Base-by-base conservation (phyloP, 1,140 invertebrate genomes). In the Drosophila littoralis region DNA sequence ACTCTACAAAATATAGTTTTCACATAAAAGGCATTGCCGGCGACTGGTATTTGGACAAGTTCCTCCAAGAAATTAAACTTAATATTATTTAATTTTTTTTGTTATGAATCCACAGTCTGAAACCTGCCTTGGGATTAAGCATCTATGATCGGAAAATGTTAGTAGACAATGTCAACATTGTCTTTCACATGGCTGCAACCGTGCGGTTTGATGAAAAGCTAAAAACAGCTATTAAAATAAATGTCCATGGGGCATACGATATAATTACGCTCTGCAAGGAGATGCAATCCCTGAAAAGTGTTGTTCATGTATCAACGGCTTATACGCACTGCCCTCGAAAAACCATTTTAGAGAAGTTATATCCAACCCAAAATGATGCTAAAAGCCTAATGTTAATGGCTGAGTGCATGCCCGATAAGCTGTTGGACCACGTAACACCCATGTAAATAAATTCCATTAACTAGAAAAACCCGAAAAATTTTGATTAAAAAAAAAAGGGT, bases 171-270 rank as follows among this genome's bases (percentile, higher is more conserved):
- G 76, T 81, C 4, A 76, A 81, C 45, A 92, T 95, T 13, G 94
- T 95, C 0, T 95, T 95, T 89, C 95, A 96, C 81, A 93, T 94
- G 45, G 95, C 95, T 1, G 95, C 95, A 0, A 95, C 95, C 0
- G 94, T 95, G 0, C 92, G 94, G 32, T 96, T 96, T 66, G 94
- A 96, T 76, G 95, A 96, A 77, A 92, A 94, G 12, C 79, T 96
- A 8, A 93, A 93, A 57, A 92, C 93, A 0, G 95, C 95, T 2
- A 92, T 96, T 1, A 91, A 93, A 10, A 95, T 95, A 59, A 96
- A 96, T 86, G 94, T 95, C 0, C 89, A 94, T 36, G 95, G 95
- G 1, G 95, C 95, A 0, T 92, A 93, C 66, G 94, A 95, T 70
- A 92, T 94, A 17, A 78, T 97, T 8, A 79, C 92, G 32, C 88